These are phyloP conservation scores for Otocyon megalotis DNA, from an alignment of 2,113 vertebrate genomes.

Conservation along the genomic window DNA sequence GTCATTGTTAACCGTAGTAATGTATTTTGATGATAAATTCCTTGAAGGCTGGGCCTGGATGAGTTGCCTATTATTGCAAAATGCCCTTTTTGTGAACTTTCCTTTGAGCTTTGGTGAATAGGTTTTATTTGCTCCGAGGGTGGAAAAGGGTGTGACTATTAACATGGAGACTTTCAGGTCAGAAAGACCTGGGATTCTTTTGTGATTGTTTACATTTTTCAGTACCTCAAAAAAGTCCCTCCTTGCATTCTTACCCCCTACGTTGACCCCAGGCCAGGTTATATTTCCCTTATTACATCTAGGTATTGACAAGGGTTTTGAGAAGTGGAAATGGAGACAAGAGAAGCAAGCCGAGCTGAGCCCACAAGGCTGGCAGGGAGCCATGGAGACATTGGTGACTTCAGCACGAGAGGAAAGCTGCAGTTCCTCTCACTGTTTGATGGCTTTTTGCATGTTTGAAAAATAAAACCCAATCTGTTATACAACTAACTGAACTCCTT, in stretches of 20 bases:
- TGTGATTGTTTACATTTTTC: constrained; percentile 24
- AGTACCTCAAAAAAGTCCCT: background rate
- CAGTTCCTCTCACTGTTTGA: constrained; percentile 69
- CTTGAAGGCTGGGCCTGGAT: background rate
- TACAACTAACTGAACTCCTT: constrained; percentile 59
- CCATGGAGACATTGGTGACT: constrained; percentile 17
- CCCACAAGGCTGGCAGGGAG: background rate
- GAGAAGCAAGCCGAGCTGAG: constrained; percentile 12
- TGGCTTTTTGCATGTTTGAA: constrained; percentile 63
- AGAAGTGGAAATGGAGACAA: background rate
- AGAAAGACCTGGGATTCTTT: background rate
- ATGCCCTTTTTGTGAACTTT: background rate
- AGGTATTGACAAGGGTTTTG: background rate
- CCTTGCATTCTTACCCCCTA: background rate
- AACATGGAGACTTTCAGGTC: background rate
- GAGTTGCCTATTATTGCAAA: constrained; percentile 6
- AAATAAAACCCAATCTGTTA: constrained; percentile 75
- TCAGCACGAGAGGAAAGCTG: constrained; percentile 56
- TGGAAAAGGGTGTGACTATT: constrained; percentile 47
- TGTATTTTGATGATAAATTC: constrained; percentile 39
- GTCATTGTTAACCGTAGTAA: background rate
- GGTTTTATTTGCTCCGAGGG: background rate
- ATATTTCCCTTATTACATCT: background rate
- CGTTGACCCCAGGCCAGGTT: background rate
- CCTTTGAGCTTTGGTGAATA: constrained; percentile 36